Evolutionary conservation across 2,797 vertebrate genomes (phyloP), one percentile per base, ranked within the genome.

Genomic region (Rhinophrynus dorsalis): DNA sequence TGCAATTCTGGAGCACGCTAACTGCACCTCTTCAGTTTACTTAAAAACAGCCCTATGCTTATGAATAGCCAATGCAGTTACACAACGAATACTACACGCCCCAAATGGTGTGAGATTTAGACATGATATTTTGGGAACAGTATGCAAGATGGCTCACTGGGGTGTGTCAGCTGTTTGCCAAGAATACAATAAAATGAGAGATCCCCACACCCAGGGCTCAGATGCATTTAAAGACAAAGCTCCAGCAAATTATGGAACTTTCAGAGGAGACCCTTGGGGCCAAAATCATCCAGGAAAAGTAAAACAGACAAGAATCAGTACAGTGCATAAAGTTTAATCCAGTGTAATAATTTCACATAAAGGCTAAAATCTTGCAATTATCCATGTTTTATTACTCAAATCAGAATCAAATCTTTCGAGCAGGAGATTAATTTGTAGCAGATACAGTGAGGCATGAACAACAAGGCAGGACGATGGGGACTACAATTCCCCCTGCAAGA

Each of bases 111-210:
- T 6, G 11, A 37, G 35, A 47, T 47, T 20, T 10, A 23, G 20
- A 20, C 8, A 23, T 21, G 17, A 11, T 47, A 51, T 51, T 27
- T 51, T 51, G 24, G 24, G 47, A 51, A 51, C 13, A 18, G 60
- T 20, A 26, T 63, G 45, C 17, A 29, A 27, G 24, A 29, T 33
- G 42, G 59, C 3, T 24, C 6, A 3, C 2, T 15, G n/a, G 42
- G 42, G 61, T 29, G 61, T 20, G 44, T 58, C 42, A 38, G 54
- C 11, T 26, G 9, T 17, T 17, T 17, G 47, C 24, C 57, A 52
- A 57, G 67, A 61, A 61, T 54, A 47, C 57, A 54, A 33, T 27
- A 61, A 57, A 21, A 37, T 50, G 3, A 63, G 15, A 59, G 23
- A 5, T 58, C 29, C 12, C 13, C 47, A 51, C 24, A 51, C 21